Evolutionary conservation across 37 sponge, comb jelly and placozoan genomes (phyloP), one percentile per base, ranked within the genome.

Genomic region (Mnemiopsis leidyi): DNA sequence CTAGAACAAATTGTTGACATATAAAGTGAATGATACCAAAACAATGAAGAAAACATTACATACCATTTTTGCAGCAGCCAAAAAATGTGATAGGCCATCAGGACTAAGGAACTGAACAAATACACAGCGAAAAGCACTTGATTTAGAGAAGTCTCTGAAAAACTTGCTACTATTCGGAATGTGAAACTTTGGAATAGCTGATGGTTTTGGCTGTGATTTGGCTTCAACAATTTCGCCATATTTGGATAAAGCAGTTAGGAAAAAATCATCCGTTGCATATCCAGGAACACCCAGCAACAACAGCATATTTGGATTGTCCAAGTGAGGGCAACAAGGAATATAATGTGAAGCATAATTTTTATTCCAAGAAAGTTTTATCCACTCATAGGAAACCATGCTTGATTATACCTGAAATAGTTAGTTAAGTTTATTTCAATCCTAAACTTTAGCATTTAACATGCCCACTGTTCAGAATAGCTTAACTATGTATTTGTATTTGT

Each of bases 341-440:
- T 39, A 40, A 28, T 85, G 90, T 23, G 90, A 61, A 33, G 90
- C 90, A 85, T 85, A 85, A 61, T 85, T 85, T n/a, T 38, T 40
- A 29, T 85, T 85, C 90, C 90, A 85, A 0, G 90, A 85, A 2
- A 85, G 23, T 25, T 85, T 85, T 40, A 85, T 25, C 90, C 90
- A 85, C 36, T 38, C 40, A 39, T 85, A 85, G 32, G 79, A 77
- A 34, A 1, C 36, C 79, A 77, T 77, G 20, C 29, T 25, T 71
- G 73, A n/a, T n/a, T n/a, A n/a, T n/a, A n/a, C n/a, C n/a, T n/a
- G n/a, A n/a, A n/a, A n/a, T n/a, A n/a, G n/a, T n/a, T n/a, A n/a
- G n/a, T n/a, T n/a, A n/a, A n/a, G n/a, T n/a, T n/a, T n/a, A n/a
- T n/a, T n/a, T n/a, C n/a, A n/a, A n/a, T n/a, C n/a, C n/a, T n/a